phyloP scores from a whole-genome alignment of 2,888 invertebrate species.

The Diogma glabrata region DNA sequence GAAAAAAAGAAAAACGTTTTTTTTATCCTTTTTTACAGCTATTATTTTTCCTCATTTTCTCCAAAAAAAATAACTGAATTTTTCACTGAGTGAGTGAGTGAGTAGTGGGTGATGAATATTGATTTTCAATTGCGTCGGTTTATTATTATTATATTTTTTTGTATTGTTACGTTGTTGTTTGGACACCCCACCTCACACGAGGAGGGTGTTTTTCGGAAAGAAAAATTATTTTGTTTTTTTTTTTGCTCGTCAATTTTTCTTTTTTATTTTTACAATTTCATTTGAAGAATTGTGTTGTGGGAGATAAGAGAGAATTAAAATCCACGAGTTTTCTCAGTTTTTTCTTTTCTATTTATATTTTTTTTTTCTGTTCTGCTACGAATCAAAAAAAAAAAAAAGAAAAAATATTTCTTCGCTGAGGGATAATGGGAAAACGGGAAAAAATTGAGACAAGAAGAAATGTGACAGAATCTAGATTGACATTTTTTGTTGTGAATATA shows the following conservation, averaged over 20 bases:
- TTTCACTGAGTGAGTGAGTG: no score
- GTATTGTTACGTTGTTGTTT: slow-evolving; percentile 1
- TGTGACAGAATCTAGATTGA: slow-evolving; percentile 8
- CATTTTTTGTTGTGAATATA: slow-evolving; percentile 8
- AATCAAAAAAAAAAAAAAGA: background rate
- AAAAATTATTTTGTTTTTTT: background rate
- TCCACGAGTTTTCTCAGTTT: slow-evolving; percentile 1
- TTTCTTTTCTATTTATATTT: slow-evolving; percentile 2
- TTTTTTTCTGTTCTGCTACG: background rate
- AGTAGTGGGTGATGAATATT: slow-evolving; percentile 10
- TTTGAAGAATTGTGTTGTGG: no score
- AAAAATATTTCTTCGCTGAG: slow-evolving; percentile 3
- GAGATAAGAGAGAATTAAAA: slow-evolving; percentile 5
- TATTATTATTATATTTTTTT: slow-evolving; percentile 7
- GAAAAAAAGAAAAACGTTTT: no score
- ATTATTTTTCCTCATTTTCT: slow-evolving; percentile 8
- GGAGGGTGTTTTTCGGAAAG: slow-evolving; percentile 2
- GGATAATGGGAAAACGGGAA: no score
- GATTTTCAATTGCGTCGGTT: slow-evolving; percentile 10
- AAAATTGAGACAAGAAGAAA: slow-evolving; percentile 6
- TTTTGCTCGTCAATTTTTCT: slow-evolving; percentile 8
- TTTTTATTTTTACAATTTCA: no score
- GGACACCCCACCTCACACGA: no score
- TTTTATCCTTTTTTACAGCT: background rate
- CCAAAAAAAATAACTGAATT: no score